Percentiles rank a stretch among this genome's conserved stretches.
Conservation (phyloP, 2,113 vertebrate genomes). For the Mus spicilegus region DNA sequence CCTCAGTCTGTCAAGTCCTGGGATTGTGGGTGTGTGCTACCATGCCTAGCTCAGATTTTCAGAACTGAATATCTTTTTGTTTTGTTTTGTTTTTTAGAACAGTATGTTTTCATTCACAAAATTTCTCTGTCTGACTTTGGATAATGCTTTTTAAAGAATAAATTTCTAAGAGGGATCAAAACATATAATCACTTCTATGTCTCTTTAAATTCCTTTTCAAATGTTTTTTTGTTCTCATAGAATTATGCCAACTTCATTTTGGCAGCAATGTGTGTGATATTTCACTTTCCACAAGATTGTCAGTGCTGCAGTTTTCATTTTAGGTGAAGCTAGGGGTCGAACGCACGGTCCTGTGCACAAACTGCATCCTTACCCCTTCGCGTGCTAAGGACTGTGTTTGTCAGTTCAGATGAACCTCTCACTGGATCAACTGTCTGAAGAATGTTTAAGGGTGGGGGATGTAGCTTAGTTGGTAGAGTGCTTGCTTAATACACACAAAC, state of each 20-base stretch:
- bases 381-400: neutral
- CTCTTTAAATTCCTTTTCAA: conserved; percentile 51
- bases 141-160: neutral
- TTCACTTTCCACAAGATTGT: neutral
- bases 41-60: neutral
- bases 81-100: no score
- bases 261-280: neutral
- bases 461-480: no score
- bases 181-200: conserved; percentile 11
- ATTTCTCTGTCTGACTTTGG: conserved; percentile 26
- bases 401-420: neutral
- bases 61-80: conserved; percentile 17
- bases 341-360: no score
- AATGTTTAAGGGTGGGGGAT: neutral
- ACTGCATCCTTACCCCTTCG: neutral
- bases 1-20: neutral
- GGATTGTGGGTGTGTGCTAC: neutral
- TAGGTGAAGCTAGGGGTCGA: neutral
- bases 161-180: conserved; percentile 19
- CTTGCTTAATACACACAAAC: neutral
- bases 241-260: neutral
- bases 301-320: neutral
- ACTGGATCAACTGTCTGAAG: neutral
- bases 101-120: conserved; percentile 4
- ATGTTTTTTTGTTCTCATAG: neutral